Percentiles rank a stretch among this genome's conserved stretches.
Conservation (phyloP, 2,113 vertebrate genomes). For the Calyptommatus sinebrachiatus region DNA sequence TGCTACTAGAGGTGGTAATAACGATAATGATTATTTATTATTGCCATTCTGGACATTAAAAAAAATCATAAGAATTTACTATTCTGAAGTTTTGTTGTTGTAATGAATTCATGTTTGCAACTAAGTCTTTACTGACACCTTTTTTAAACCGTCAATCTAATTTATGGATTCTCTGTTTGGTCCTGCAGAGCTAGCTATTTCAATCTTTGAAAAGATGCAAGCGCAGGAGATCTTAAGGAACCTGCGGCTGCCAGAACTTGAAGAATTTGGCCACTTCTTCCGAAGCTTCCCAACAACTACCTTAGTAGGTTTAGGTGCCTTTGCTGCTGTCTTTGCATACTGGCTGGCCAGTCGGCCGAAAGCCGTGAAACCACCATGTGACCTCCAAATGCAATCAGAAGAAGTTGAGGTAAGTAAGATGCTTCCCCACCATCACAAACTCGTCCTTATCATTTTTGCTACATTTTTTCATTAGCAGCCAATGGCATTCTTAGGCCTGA, state of each 20-base stretch:
- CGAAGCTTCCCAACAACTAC: conserved; percentile 85
- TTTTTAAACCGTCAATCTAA: fast-evolving
- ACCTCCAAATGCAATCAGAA: conserved; percentile 87
- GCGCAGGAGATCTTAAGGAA: conserved; percentile 87
- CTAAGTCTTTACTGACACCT: not conserved
- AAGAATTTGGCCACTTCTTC: conserved; percentile 87
- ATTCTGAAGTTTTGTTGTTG: too few species aligned
- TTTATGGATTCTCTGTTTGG: conserved; percentile 8
- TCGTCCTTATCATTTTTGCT: not conserved
- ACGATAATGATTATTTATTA: not conserved
- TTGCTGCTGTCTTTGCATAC: conserved; percentile 88
- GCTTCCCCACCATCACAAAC: not conserved
- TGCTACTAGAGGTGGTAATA: too few species aligned
- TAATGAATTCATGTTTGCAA: too few species aligned
- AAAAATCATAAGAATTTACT: not conserved
- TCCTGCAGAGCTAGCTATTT: conserved; percentile 84
- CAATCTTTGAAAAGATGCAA: conserved; percentile 94
- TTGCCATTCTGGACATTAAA: not conserved
- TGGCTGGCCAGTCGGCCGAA: conserved; percentile 91
- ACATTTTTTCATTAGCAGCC: not conserved
- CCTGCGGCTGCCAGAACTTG: conserved; percentile 85
- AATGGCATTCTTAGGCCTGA: not conserved
- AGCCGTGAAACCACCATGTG: conserved; percentile 86
- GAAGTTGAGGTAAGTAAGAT: conserved; percentile 83
- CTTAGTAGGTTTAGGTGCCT: conserved; percentile 88